phyloP scores from a whole-genome alignment of 2,888 invertebrate genomes.

The Pediacus dermestoides region DNA sequence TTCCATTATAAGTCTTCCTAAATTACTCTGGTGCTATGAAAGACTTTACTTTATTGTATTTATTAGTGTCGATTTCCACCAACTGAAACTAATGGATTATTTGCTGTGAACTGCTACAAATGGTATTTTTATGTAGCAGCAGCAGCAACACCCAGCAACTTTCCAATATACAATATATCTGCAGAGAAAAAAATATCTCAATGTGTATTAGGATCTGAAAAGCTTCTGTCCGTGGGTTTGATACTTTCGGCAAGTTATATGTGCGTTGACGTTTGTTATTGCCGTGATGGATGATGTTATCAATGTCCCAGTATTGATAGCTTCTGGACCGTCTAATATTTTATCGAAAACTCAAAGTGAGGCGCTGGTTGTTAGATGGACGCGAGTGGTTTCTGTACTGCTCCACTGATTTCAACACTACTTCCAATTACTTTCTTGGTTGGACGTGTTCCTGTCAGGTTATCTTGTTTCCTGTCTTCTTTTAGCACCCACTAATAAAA shows the following conservation, averaged over 20 bases:
- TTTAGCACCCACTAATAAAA: conserved; percentile 7
- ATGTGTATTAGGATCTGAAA: conserved; percentile 12
- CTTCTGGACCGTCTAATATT: conserved; percentile 29
- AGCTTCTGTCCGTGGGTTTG: conserved; percentile 18
- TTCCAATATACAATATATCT: conserved; percentile 4
- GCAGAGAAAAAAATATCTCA: background rate
- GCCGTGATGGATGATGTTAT: conserved; percentile 32
- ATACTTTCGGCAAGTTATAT: conserved; percentile 20
- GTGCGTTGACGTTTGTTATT: conserved; percentile 28
- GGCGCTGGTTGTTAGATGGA: conserved; percentile 5
- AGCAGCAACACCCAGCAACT: conserved; percentile 7
- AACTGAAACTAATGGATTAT: conserved; percentile 3
- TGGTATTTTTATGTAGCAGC: conserved; percentile 15
- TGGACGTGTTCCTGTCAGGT: conserved; percentile 19
- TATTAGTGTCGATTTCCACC: too few species aligned
- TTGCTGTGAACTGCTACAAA: background rate
- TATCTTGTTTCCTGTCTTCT: conserved; percentile 12
- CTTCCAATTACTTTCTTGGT: conserved; percentile 22
- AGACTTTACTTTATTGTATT: too few species aligned
- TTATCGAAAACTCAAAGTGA: conserved; percentile 20
- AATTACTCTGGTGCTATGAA: too few species aligned
- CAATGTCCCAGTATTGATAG: conserved; percentile 31
- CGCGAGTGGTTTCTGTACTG: conserved; percentile 10
- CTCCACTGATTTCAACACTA: conserved; percentile 21
- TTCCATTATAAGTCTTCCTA: too few species aligned